Evolutionary conservation across 1,140 invertebrate genomes (phyloP), one percentile per base, ranked within the genome.

Genomic region (Pachypsylla venusta): DNA sequence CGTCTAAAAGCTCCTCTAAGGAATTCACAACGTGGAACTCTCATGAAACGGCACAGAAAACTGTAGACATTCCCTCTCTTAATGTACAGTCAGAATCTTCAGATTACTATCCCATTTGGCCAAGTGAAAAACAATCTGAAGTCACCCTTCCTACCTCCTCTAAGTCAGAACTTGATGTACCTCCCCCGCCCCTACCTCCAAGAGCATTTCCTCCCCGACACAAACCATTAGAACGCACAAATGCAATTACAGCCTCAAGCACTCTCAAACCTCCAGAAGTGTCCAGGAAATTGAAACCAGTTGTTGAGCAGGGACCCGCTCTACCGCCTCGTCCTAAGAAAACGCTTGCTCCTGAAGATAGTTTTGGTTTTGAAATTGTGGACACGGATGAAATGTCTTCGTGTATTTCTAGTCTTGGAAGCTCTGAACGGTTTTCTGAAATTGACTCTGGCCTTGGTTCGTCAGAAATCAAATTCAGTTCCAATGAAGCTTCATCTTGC

Each of bases 331-430:
- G 64, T 65, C 60, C 65, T 22, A 62, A 67, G 42, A 64, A 63
- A 56, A 7, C 42, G n/a, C 30, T 16, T 16, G 65, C 73, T 61
- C 77, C 78, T 2, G 83, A 87, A 73, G 84, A 85, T 68, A 79
- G 79, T 57, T 87, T 87, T 68, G 79, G 78, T 60, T 85, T 87
- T 69, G 84, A 87, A 70, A 78, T 87, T 40, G 83, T 86, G 56
- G 84, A 86, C 65, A 83, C 82, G 20, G 84, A 86, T 67, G 84
- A 84, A 69, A 65, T 75, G 7, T 48, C 42, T 22, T 63, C 57
- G 48, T 58, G 25, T 53, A 53, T 56, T 58, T 58, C 64, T 35
- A 62, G 58, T 61, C 58, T 64, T 16, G 62, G 61, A 20, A 62
- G 60, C 20, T 24, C 61, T 35, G 56, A 58, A 16, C 48, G 56